These are phyloP conservation scores for Sinhomidia bicolor DNA, from an alignment of 2,888 invertebrate genomes.

Conservation along the genomic window DNA sequence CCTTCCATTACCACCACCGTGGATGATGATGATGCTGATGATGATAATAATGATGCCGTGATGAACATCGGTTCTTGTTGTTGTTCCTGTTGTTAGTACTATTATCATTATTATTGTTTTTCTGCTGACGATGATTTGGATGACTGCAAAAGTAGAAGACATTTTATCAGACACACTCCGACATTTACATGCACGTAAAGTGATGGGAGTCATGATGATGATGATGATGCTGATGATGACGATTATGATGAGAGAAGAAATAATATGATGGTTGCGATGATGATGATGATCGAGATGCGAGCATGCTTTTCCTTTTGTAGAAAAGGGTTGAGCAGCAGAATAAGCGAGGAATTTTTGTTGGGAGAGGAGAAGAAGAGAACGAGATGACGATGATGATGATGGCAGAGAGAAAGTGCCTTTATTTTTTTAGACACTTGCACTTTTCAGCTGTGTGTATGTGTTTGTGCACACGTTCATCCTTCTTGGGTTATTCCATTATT, in stretches of 20 bases:
- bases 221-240: not conserved
- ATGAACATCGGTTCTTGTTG: not conserved
- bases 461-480: conserved; percentile 1
- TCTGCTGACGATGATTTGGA: conserved; percentile 6
- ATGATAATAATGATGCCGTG: no score
- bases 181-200: no score
- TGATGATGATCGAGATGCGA: conserved; percentile 46
- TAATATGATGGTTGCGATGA: not conserved
- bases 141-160: not conserved
- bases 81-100: not conserved
- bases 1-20: no score
- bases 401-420: conserved; percentile 34
- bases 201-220: not conserved
- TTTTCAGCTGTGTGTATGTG: conserved; percentile 33
- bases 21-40: no score
- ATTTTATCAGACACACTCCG: conserved; percentile 25
- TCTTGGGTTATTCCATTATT: conserved; percentile 59
- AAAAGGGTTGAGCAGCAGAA: no score
- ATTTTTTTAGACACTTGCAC: conserved; percentile 47
- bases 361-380: not conserved
- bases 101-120: not conserved
- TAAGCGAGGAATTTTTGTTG: no score
- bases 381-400: no score
- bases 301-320: no score
- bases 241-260: not conserved